These are phyloP conservation scores for Ellobium chinense DNA, from an alignment of 2,888 invertebrate genomes.

Conservation along the genomic window DNA sequence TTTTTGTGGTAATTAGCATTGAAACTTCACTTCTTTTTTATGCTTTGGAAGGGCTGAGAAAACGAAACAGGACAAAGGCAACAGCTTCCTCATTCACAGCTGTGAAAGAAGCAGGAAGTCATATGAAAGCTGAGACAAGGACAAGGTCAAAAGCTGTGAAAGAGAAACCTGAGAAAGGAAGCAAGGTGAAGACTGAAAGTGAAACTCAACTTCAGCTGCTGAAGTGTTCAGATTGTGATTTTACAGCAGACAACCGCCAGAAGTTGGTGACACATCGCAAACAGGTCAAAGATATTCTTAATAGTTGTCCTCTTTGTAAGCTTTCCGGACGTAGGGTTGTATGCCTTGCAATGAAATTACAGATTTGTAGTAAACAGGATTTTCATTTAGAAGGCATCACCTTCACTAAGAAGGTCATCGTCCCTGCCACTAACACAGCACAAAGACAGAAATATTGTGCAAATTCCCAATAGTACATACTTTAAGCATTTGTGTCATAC, in stretches of 20 bases:
- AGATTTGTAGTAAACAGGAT: too few species aligned
- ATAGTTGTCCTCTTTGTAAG: too few species aligned
- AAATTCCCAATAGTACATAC: too few species aligned
- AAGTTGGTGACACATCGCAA: conserved; percentile 60
- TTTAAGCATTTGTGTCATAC: too few species aligned
- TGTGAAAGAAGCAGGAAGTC: background rate
- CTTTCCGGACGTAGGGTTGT: too few species aligned
- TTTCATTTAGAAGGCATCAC: too few species aligned
- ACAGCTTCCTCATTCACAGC: background rate
- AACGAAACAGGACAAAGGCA: conserved; percentile 29
- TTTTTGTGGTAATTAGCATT: too few species aligned
- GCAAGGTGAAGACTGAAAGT: conserved; percentile 37
- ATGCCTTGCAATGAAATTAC: too few species aligned
- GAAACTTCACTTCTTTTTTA: background rate
- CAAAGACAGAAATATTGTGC: too few species aligned
- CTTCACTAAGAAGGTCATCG: too few species aligned
- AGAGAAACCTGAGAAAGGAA: conserved; percentile 25
- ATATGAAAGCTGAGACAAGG: background rate
- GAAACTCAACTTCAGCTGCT: conserved; percentile 38
- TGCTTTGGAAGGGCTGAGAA: conserved; percentile 9
- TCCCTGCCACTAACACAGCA: too few species aligned
- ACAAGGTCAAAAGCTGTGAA: background rate
- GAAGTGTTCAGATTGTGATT: conserved; percentile 58
- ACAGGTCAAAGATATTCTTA: conserved; percentile 59
- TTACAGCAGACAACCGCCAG: conserved; percentile 50